Base-by-base conservation (phyloP, 2,888 invertebrate species). In the Tiliacea aurago region DNA sequence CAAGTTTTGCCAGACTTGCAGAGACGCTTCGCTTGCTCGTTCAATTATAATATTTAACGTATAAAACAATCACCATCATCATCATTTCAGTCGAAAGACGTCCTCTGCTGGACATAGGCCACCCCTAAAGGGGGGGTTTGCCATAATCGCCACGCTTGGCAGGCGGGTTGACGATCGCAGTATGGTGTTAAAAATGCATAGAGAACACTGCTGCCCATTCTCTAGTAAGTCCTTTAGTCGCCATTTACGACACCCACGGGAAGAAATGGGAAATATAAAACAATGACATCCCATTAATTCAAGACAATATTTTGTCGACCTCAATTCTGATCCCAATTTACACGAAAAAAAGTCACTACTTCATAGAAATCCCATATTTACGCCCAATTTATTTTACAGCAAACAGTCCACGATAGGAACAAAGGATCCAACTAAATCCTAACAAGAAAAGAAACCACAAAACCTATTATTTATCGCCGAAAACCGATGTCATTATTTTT, bases 401-500 rank as follows among this genome's bases (percentile, higher is more conserved):
- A 80, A 83, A 85, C 76, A 82, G 20, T 67, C 68, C 70, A 82
- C 84, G 83, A 83, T 80, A 80, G 71, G 76, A 82, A 80, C 80
- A 84, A 77, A 83, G 68, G 58, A 43, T 63, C 77, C 51, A 75
- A 86, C 75, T 78, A 86, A 81, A 88, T 84, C 84, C 85, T 86
- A 88, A 86, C 85, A 81, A 89, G 87, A 90, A 87, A 88, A 84
- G 86, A 84, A 84, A 86, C 86, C 85, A 74, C 80, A 77, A 88
- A 91, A 89, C 87, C 89, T 90, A 90, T 92, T 91, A 92, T 93
- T 93, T 93, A 92, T 92, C 88, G 90, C 88, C 89, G 70, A 90
- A 89, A 91, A 91, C 88, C 90, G 90, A 90, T 90, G 93, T 95
- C 95, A 95, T 95, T 95, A 95, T 95, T 95, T 95, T 94, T 95